Conservation (phyloP, 2,113 vertebrate species). For the Pseudorectes ferrugineus region DNA sequence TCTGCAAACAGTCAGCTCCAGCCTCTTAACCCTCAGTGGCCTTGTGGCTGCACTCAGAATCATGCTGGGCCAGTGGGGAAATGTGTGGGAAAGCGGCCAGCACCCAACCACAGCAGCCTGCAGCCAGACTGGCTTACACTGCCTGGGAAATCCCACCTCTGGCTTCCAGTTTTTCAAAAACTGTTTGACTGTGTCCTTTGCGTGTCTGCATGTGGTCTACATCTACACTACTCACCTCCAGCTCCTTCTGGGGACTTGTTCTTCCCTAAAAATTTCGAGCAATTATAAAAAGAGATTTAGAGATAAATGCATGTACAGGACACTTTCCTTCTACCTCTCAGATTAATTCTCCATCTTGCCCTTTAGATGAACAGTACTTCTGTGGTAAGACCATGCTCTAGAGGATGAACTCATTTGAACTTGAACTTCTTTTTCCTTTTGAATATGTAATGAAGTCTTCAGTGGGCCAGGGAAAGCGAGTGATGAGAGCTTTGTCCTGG, state of each 20-base stretch:
- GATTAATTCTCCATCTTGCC: background rate
- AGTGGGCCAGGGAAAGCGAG: background rate
- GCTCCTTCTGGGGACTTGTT: background rate
- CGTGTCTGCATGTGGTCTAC: background rate
- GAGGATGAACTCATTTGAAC: background rate
- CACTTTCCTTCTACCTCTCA: background rate
- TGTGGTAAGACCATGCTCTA: background rate
- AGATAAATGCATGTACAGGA: background rate
- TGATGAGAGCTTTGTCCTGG: background rate
- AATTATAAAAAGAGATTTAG: background rate
- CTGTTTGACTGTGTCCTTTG: background rate
- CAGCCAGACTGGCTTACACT: background rate
- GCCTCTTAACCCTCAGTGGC: background rate
- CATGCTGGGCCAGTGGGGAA: background rate
- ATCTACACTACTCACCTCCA: background rate
- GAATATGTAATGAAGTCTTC: background rate
- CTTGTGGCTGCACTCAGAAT: background rate
- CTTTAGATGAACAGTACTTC: background rate
- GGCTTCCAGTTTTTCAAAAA: background rate
- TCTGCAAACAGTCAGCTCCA: background rate
- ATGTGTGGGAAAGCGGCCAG: background rate
- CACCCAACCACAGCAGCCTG: background rate
- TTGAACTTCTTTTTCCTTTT: background rate
- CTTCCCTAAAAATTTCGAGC: background rate
- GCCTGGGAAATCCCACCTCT: background rate